Conservation (phyloP, 2,888 invertebrate species). For the Meiosimyza decipiens region DNA sequence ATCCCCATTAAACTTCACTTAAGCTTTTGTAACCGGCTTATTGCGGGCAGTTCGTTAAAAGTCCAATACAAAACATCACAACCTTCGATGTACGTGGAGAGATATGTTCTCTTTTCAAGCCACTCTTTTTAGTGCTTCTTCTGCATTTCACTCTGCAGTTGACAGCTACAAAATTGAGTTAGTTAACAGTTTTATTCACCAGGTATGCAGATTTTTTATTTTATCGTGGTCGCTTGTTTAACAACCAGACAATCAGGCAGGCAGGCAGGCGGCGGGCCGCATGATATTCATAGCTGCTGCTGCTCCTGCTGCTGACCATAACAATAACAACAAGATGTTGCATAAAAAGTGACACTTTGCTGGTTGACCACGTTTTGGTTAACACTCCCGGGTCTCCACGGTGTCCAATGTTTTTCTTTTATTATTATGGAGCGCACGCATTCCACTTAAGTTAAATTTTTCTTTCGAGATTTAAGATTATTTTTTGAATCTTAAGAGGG, state of each 20-base stretch:
- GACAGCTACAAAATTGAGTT: slow-evolving; percentile 67
- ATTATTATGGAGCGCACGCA: slow-evolving; percentile 46
- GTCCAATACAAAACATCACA: no score
- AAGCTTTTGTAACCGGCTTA: no score
- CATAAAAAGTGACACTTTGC: slow-evolving; percentile 54
- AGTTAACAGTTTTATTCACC: slow-evolving; percentile 67
- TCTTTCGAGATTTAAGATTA: slow-evolving; percentile 29
- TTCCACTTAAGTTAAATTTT: slow-evolving; percentile 45
- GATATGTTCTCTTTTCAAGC: no score
- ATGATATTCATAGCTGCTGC: not conserved
- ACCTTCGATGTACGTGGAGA: no score
- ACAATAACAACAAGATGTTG: not conserved
- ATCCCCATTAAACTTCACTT: no score
- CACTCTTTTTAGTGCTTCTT: not conserved
- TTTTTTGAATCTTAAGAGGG: no score
- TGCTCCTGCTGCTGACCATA: not conserved
- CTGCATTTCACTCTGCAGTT: slow-evolving; percentile 44
- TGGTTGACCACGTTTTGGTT: slow-evolving; percentile 43
- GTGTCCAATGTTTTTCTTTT: not conserved
- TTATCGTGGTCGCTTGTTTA: slow-evolving; percentile 18
- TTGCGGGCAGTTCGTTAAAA: no score
- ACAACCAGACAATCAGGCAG: not conserved
- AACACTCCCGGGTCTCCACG: not conserved
- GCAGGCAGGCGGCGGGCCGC: no score
- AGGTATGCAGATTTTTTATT: slow-evolving; percentile 57